Evolutionary conservation across 2,888 invertebrate genomes (phyloP), one percentile per base, ranked within the genome.

Genomic region (Tenthredo livida): DNA sequence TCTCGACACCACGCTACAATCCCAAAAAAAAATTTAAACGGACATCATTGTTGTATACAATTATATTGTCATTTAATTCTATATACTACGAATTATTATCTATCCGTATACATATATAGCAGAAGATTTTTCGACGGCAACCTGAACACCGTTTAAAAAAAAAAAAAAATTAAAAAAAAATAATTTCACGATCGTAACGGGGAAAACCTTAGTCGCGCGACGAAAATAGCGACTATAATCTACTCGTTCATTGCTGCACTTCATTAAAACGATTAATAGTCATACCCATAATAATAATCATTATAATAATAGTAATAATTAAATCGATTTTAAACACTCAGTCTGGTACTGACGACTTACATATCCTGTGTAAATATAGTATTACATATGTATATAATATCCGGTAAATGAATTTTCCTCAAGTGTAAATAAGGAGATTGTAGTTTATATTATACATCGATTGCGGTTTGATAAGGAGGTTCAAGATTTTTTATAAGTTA

Each of bases 321-420:
- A 75, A 33, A 75, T 75, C 17, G 47, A 43, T 47, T 47, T 75
- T 47, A 47, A 75, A 75, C 21, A 47, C 75, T 75, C 75, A 75
- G 75, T 75, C 75, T 75, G 75, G 75, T 47, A 75, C 75, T 78
- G 50, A 78, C 54, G 72, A 72, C 33, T 25, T 80, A 80, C 80
- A 80, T 61, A 80, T 80, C 61, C 61, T 37, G 61, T 80, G 80
- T 61, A 61, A 58, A 10, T 80, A 61, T 72, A 75, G 10, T 58
- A 78, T 61, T 78, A 10, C 21, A 29, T 29, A 29, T 29, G 29
- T 29, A 29, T 2, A 29, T 29, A 29, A 78, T 37, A 58, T 61
- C 37, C 40, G 80, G 2, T 61, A 9, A 61, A 61, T 61, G 58
- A 80, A 80, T 40, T 37, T 12, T 33, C 40, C 29, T n/a, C 15